A percentile compares a stretch with the other conserved stretches of the same genome.
phyloP scores from a whole-genome alignment of 2,888 invertebrate species.

The Lepetodrilus schrolli region DNA sequence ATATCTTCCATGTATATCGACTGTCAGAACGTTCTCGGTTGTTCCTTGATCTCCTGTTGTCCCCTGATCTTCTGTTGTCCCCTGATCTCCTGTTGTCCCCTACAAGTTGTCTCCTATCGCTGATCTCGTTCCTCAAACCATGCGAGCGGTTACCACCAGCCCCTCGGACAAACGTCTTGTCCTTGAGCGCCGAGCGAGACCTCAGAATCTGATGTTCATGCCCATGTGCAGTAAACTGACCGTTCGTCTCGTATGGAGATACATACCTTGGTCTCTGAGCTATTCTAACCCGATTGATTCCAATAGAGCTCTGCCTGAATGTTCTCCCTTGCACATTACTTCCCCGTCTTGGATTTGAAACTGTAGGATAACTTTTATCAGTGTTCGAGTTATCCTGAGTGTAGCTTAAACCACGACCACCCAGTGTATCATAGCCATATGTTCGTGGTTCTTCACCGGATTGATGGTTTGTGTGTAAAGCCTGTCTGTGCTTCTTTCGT shows the following conservation, averaged over 20 bases:
- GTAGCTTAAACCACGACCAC: constrained; percentile 46
- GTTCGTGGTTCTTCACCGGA: background rate
- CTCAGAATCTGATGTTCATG: background rate
- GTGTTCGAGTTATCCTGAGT: background rate
- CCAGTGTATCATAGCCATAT: constrained; percentile 46
- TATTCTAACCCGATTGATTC: no score
- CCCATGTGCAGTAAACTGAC: background rate
- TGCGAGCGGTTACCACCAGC: background rate
- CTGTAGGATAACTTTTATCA: background rate
- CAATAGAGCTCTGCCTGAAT: no score
- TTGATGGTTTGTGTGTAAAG: background rate
- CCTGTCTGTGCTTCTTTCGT: background rate
- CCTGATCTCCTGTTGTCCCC: constrained; percentile 30
- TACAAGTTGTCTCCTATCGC: background rate
- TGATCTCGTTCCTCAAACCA: constrained; percentile 13
- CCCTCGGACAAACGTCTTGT: constrained; percentile 26
- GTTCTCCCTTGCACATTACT: no score
- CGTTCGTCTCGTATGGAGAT: background rate
- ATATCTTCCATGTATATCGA: constrained; percentile 83
- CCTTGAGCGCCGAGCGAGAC: background rate
- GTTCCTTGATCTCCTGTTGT: no score
- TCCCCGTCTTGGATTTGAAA: no score
- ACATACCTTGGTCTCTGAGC: constrained; percentile 26
- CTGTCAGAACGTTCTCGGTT: constrained; percentile 33
- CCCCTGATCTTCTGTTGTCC: no score